A percentile compares a stretch with the other conserved stretches of the same genome.
Conservation (phyloP, 2,888 invertebrate genomes). For the Vannuccia rotundouncinata region DNA sequence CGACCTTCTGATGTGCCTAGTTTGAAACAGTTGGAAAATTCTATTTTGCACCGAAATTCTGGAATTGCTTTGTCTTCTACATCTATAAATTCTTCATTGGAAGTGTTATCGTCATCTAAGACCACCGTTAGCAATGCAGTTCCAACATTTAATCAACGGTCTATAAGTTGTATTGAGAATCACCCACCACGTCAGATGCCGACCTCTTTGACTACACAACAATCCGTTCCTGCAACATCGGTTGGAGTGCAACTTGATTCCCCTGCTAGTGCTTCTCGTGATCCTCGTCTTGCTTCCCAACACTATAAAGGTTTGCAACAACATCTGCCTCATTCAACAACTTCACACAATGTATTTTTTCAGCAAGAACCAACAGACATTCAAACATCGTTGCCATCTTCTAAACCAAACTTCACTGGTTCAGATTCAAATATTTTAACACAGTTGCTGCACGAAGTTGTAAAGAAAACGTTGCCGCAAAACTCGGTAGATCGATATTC, state of each 20-base stretch:
- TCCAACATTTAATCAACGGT: neutral
- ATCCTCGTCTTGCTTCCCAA: constrained; percentile 20
- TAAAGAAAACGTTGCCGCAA: neutral
- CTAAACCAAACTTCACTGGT: neutral
- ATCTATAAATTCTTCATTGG: neutral
- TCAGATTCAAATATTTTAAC: neutral
- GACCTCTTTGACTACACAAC: too few relatives aligned
- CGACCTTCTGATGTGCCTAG: neutral
- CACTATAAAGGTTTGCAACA: neutral
- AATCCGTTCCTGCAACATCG: neutral
- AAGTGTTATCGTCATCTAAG: neutral
- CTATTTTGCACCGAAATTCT: neutral
- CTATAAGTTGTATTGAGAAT: neutral
- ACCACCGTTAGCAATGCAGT: neutral
- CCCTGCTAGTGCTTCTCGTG: neutral
- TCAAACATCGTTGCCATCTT: neutral
- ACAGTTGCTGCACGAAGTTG: neutral
- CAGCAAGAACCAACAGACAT: neutral
- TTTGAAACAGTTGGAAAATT: neutral
- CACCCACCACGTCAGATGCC: neutral
- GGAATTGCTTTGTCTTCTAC: neutral
- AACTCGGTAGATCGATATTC: neutral
- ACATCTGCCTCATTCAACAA: neutral
- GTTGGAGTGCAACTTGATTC: neutral
- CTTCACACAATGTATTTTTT: neutral